Percentiles rank a stretch among this genome's conserved stretches.
Evolutionary conservation across 1,140 invertebrate genomes (phyloP).

Genomic region (Danaus plexippus): DNA sequence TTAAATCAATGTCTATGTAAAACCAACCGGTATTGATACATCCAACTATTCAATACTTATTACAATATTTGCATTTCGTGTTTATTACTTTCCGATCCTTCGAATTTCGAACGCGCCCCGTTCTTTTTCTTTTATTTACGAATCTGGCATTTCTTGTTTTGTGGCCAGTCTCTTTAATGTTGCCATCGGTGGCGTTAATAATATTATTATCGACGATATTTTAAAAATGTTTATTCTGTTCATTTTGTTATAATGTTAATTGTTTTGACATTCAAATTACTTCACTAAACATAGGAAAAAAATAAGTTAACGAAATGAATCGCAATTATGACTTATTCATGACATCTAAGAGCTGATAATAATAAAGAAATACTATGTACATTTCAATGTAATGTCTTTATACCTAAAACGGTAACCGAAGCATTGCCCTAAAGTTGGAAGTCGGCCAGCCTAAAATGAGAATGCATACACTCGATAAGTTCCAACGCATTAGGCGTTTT

Average conservation of each 20-base stretch:
- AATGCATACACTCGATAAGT: slow-evolving; percentile 27
- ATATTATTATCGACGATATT: too few species aligned
- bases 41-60: too few species aligned
- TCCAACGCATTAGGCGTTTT: slow-evolving; percentile 30
- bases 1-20: too few species aligned
- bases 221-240: too few species aligned
- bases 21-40: too few species aligned
- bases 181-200: slow-evolving; percentile 18
- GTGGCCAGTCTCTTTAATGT: slow-evolving; percentile 24
- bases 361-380: too few species aligned
- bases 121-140: slow-evolving; percentile 53
- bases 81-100: slow-evolving; percentile 14
- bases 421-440: slow-evolving; percentile 9
- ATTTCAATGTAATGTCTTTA: background rate
- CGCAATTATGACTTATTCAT: too few species aligned
- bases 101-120: slow-evolving; percentile 21
- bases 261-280: too few species aligned
- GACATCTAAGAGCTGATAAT: too few species aligned
- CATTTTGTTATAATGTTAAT: too few species aligned
- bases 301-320: too few species aligned
- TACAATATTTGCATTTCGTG: slow-evolving; percentile 7
- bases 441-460: slow-evolving; percentile 13
- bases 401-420: slow-evolving; percentile 16
- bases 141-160: slow-evolving; percentile 51
- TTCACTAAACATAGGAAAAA: too few species aligned